Evolutionary conservation across 1,140 invertebrate species (phyloP).

Genomic region (Habropoda laboriosa): DNA sequence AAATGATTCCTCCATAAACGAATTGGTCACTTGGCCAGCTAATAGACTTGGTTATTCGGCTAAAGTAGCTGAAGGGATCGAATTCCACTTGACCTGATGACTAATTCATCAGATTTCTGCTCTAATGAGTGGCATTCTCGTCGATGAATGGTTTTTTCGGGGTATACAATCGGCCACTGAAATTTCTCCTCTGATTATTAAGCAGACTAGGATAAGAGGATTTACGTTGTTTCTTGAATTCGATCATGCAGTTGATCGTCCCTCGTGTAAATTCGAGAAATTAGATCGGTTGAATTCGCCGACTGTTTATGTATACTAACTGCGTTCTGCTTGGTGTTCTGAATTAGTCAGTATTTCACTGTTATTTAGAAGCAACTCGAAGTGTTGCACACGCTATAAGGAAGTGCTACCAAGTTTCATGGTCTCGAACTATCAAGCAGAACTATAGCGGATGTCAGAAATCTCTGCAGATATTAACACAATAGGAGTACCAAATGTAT

Average conservation of each 20-base stretch:
- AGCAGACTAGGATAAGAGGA: slow-evolving; percentile 17
- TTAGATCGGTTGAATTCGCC: not conserved
- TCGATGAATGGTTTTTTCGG: too few relatives aligned
- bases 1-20: too few relatives aligned
- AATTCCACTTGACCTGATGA: slow-evolving; percentile 4
- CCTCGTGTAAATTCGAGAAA: slow-evolving; percentile 2
- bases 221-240: too few relatives aligned
- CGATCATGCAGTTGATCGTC: not conserved
- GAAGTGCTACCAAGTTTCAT: too few relatives aligned
- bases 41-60: slow-evolving; percentile 21
- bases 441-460: too few relatives aligned
- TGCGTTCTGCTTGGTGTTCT: not conserved
- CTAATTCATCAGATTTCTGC: slow-evolving; percentile 18
- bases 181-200: slow-evolving; percentile 10
- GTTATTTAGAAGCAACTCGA: not conserved
- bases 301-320: not conserved
- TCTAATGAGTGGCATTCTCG: slow-evolving; percentile 1
- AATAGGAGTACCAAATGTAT: too few relatives aligned
- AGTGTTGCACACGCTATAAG: not conserved
- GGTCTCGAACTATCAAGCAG: too few relatives aligned
- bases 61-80: not conserved
- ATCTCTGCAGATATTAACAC: too few relatives aligned
- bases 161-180: too few relatives aligned
- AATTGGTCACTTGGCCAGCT: too few relatives aligned
- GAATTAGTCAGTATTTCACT: not conserved